phyloP scores from a whole-genome alignment of 92 coral and sea anemone genomes.

The Epizoanthus stellaris region DNA sequence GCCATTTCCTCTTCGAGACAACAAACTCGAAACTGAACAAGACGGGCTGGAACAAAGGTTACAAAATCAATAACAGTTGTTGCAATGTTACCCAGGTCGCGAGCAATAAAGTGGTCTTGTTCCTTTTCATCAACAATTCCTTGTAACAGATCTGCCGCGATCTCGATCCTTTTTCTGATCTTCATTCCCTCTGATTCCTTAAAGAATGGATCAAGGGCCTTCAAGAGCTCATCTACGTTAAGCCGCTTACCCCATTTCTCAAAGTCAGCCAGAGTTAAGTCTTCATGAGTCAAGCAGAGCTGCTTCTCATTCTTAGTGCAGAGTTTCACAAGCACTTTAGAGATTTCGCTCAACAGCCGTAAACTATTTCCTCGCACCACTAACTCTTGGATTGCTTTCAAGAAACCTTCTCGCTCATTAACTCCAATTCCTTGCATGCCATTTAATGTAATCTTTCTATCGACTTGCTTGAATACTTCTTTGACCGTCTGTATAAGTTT shows the following conservation, averaged over 20 bases:
- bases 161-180: slow-evolving; percentile 14
- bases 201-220: neutral
- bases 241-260: slow-evolving; percentile 2
- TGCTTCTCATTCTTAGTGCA: neutral
- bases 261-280: neutral
- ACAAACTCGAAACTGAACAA: neutral
- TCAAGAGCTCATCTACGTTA: neutral
- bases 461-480: neutral
- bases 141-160: neutral
- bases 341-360: neutral
- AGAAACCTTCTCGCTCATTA: neutral
- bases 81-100: slow-evolving; percentile 13
- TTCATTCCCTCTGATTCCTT: neutral
- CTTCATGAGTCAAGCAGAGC: neutral
- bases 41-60: slow-evolving; percentile 17
- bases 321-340: neutral
- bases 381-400: neutral
- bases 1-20: slow-evolving; percentile 2
- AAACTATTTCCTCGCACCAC: neutral
- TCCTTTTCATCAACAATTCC: neutral
- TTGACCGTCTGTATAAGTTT: neutral
- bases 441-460: neutral
- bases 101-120: slow-evolving; percentile 2
- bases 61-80: neutral
- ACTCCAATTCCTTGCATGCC: neutral